A percentile compares a stretch with the other conserved stretches of the same genome.
Evolutionary conservation across 2,797 vertebrate genomes (phyloP).

Genomic region (Etheostoma perlongum): DNA sequence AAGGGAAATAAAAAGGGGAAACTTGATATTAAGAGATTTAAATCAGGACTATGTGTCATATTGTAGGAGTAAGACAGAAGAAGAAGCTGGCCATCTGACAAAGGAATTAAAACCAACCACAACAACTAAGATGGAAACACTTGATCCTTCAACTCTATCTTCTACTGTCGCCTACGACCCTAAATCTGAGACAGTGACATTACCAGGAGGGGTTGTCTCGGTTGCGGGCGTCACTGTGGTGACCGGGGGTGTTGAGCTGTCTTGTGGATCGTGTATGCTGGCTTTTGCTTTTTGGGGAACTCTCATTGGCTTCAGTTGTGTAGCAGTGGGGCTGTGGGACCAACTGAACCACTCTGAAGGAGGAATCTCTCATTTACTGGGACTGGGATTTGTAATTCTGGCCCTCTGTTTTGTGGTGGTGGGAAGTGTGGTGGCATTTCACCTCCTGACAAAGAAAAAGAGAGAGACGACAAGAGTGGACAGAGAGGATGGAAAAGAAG

Average conservation of each 20-base stretch:
- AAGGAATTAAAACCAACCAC: slow-evolving; percentile 37
- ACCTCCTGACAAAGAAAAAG: slow-evolving; percentile 71
- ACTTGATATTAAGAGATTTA: background rate
- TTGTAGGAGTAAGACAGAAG: slow-evolving; percentile 42
- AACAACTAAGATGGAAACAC: slow-evolving; percentile 68
- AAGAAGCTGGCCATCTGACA: slow-evolving; percentile 21
- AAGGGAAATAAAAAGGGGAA: background rate
- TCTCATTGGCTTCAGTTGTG: slow-evolving; percentile 80
- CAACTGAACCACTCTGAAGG: slow-evolving; percentile 27
- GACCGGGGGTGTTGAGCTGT: slow-evolving; percentile 84
- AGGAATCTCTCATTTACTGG: slow-evolving; percentile 73
- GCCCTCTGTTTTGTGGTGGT: slow-evolving; percentile 66
- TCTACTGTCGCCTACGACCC: slow-evolving; percentile 77
- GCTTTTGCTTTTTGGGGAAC: slow-evolving; percentile 85
- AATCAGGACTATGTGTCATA: slow-evolving; percentile 14
- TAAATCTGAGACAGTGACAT: slow-evolving; percentile 76
- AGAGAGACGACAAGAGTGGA: slow-evolving; percentile 43
- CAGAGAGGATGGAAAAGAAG: slow-evolving; percentile 79
- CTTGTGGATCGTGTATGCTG: slow-evolving; percentile 84
- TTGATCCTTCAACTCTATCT: slow-evolving; percentile 70
- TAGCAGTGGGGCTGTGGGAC: slow-evolving; percentile 83
- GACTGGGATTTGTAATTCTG: slow-evolving; percentile 81
- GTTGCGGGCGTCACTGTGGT: slow-evolving; percentile 83
- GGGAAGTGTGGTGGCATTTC: slow-evolving; percentile 57
- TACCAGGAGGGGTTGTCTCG: slow-evolving; percentile 82